Evolutionary conservation across 2,797 vertebrate genomes (phyloP).

Genomic region (Petrocephalus schoutedeni): DNA sequence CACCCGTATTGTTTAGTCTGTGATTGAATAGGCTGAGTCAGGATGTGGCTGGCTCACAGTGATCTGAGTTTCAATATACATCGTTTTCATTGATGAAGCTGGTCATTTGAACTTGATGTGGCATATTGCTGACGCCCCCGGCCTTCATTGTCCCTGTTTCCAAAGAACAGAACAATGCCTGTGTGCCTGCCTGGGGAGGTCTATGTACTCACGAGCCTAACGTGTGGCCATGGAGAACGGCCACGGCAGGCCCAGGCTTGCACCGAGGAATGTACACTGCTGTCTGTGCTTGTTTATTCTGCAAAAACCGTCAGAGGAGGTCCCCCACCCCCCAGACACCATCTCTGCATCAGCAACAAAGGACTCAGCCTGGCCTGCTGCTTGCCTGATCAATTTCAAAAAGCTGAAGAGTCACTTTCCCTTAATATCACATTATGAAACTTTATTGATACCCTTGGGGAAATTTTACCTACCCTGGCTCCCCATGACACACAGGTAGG

Average conservation of each 20-base stretch:
- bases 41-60: not conserved
- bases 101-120: not conserved
- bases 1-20: not conserved
- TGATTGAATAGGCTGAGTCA: not conserved
- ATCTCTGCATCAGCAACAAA: not conserved
- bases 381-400: not conserved
- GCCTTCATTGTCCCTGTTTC: not conserved
- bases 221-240: not conserved
- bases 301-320: not conserved
- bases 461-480: not conserved
- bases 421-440: not conserved
- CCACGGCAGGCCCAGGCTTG: not conserved
- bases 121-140: not conserved
- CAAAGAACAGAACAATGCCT: not conserved
- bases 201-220: not conserved
- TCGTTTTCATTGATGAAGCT: not conserved
- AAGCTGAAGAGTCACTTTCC: not conserved
- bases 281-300: constrained; percentile 3
- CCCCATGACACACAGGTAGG: not conserved
- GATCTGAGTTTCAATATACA: not conserved
- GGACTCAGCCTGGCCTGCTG: not conserved
- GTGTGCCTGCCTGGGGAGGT: not conserved
- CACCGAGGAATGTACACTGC: not conserved
- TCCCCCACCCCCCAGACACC: not conserved
- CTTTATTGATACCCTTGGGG: not conserved